Conservation (phyloP, 2,888 invertebrate genomes). For the Pandemis heparana region DNA sequence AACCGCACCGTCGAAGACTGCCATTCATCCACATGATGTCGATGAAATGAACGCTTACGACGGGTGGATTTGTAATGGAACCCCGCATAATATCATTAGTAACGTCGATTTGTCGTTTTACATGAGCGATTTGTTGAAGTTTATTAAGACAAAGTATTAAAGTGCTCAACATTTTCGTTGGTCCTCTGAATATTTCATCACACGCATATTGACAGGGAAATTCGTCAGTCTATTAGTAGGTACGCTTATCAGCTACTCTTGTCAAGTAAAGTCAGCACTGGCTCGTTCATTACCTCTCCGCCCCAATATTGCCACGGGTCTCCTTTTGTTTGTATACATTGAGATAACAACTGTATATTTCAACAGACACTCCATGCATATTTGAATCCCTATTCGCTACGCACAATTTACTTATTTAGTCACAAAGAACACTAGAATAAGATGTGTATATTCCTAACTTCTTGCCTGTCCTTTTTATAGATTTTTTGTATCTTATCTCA, state of each 20-base stretch:
- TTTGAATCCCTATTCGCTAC: not conserved
- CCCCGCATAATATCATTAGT: too few relatives aligned
- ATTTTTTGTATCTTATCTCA: too few relatives aligned
- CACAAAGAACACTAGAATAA: not conserved
- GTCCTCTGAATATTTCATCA: not conserved
- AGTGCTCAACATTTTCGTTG: too few relatives aligned
- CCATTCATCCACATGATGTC: too few relatives aligned
- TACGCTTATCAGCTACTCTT: slow-evolving; percentile 15
- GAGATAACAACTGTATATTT: slow-evolving; percentile 24
- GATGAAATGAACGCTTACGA: too few relatives aligned
- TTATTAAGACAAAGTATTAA: too few relatives aligned
- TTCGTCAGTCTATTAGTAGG: not conserved
- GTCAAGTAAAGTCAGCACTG: not conserved
- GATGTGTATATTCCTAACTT: not conserved
- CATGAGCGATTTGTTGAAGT: too few relatives aligned
- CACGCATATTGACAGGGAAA: not conserved
- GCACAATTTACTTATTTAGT: slow-evolving; percentile 16
- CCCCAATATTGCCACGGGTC: slow-evolving; percentile 3
- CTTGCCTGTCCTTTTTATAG: too few relatives aligned
- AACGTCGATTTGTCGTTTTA: too few relatives aligned
- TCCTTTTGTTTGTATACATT: slow-evolving; percentile 18
- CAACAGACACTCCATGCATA: not conserved
- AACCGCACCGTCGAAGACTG: too few relatives aligned
- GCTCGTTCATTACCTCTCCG: slow-evolving; percentile 8
- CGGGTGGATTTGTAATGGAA: too few relatives aligned